Base-by-base conservation (phyloP, 2,113 vertebrate species). In the Propithecus coquereli region DNA sequence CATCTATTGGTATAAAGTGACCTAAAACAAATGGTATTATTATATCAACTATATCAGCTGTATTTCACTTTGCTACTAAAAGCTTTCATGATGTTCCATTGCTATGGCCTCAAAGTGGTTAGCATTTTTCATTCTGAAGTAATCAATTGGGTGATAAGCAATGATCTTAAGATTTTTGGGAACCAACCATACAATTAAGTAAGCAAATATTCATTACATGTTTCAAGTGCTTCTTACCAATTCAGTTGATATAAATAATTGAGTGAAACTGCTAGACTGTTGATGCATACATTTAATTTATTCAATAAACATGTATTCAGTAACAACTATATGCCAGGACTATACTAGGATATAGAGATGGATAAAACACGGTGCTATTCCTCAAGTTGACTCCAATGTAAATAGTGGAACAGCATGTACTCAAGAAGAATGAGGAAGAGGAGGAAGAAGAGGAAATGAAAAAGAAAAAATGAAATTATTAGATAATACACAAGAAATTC, bases 71-170 rank as follows among this genome's bases (percentile, higher is more conserved):
- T 89, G 20, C 4, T n/a, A 61, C 25, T 88, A 32, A 91, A 90
- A 91, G 17, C 34, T 94, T 91, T 87, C 25, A 40, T 90, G 79
- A 71, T 91, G 1, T 23, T 80, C 13, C 37, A 61, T 32, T 77
- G 6, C 47, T 61, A 23, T 45, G 6, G 9, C 22, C 25, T 57
- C 30, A 50, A 88, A 68, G 34, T 57, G 30, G 27, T 76, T 61
- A 70, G 13, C 17, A 84, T 90, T 94, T 85, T 95, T 90, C n/a
- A 81, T 79, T 90, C 45, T 85, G 17, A 61, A 84, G 25, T 76
- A 84, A 57, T 80, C 76, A 93, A 52, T 54, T 86, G 3, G 27
- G 13, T 92, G 30, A 84, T 37, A 87, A 90, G 5, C 1, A 95
- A 65, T 82, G 22, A 76, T 65, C 52, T 87, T 92, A 80, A 81